Base-by-base conservation (phyloP, 1,140 invertebrate species). In the Heliconius himera region DNA sequence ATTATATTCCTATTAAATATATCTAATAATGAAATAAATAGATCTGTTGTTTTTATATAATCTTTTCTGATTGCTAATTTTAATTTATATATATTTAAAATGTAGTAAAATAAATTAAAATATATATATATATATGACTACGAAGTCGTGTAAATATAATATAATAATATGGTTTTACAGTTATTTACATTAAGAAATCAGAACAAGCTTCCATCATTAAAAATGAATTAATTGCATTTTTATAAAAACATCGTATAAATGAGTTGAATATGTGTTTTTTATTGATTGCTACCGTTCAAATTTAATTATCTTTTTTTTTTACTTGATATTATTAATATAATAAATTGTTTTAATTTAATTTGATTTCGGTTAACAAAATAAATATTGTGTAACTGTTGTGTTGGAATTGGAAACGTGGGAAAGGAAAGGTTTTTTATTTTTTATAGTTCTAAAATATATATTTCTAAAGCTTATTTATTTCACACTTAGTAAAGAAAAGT, bases 261-360 rank as follows among this genome's bases (percentile, higher is more conserved):
- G 54, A 56, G 54, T 56, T n/a, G n/a, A 56, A 56, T 56, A 66
- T 13, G 20, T 66, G 41, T 46, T 4, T 16, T 66, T 66, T 66
- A 29, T 66, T 16, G 60, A 66, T n/a, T 13, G 22, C 60, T 66
- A 66, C 60, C 60, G 60, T 66, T 66, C 22, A 66, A n/a, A 56
- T 56, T 66, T 66, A 66, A 66, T 66, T 22, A 66, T 66, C 41
- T 66, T 9, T 26, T 60, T 60, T 60, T 66, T 11, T 26, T 9
- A 26, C 22, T 26, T 26, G 13, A 66, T 29, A 66, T 66, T 22
- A 66, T 66, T 66, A 9, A 66, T 26, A 22, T 13, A 26, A 29
- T 66, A 13, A 66, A 13, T 66, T 60, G n/a, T 22, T 26, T 60
- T 60, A n/a, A 60, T 22, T 60, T 60, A 60, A 60, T 60, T 60